Evolutionary conservation across 2,888 invertebrate genomes (phyloP).

Genomic region (Micoletzkya japonica): DNA sequence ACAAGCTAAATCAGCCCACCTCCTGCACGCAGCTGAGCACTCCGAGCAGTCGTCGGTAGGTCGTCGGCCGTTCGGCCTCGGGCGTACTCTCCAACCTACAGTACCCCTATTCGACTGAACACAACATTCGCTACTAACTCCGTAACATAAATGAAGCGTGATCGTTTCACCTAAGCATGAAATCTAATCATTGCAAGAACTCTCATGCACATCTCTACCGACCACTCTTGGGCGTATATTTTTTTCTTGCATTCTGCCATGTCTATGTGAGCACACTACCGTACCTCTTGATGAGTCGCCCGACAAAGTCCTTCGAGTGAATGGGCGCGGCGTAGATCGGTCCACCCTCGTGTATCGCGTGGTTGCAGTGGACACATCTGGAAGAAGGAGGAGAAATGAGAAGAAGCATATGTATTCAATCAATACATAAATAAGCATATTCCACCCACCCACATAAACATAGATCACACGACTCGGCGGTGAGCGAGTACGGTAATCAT

Average conservation of each 20-base stretch:
- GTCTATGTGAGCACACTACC: not conserved
- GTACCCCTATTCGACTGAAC: not conserved
- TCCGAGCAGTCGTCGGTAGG: conserved; percentile 78
- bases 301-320: conserved; percentile 80
- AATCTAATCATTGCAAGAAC: not conserved
- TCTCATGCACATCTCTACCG: not conserved
- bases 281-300: conserved; percentile 70
- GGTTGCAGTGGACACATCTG: conserved; percentile 52
- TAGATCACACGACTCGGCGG: too few relatives aligned
- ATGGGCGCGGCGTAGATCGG: conserved; percentile 90
- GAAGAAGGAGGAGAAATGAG: not conserved
- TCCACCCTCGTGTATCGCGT: conserved; percentile 77
- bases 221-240: not conserved
- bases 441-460: too few relatives aligned
- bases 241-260: not conserved
- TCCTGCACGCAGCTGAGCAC: conserved; percentile 77
- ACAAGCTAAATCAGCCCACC: conserved; percentile 37
- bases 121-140: not conserved
- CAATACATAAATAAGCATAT: too few relatives aligned
- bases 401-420: too few relatives aligned
- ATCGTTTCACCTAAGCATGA: not conserved
- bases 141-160: not conserved
- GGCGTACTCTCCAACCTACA: conserved; percentile 44
- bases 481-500: too few relatives aligned
- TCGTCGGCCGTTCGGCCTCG: conserved; percentile 71